A percentile compares a stretch with the other conserved stretches of the same genome.
phyloP scores from a whole-genome alignment of 2,113 vertebrate genomes.

The Pseudorectes ferrugineus region DNA sequence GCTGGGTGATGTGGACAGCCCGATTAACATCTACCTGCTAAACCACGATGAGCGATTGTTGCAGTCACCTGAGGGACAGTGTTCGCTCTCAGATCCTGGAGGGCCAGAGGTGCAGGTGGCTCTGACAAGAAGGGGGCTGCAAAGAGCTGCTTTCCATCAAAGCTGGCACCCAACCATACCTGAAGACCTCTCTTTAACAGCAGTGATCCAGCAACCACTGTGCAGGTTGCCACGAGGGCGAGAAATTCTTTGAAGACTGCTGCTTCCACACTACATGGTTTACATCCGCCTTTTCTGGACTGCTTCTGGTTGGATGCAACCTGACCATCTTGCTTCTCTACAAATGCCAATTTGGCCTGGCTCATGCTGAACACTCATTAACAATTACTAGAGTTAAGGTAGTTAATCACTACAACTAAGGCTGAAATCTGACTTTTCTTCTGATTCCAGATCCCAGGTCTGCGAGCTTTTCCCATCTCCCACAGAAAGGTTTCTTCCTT shows the following conservation, averaged over 20 bases:
- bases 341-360: background rate
- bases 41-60: background rate
- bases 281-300: background rate
- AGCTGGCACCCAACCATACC: background rate
- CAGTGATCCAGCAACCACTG: background rate
- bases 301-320: background rate
- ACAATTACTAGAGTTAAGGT: conserved; percentile 4
- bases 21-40: background rate
- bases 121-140: background rate
- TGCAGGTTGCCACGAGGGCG: background rate
- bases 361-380: background rate
- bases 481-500: background rate
- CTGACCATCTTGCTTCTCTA: background rate
- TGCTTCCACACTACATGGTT: background rate
- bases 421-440: conserved; percentile 23
- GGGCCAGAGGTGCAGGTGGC: background rate
- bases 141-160: background rate
- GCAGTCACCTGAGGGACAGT: background rate
- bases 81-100: background rate
- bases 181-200: background rate
- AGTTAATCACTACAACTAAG: conserved; percentile 23
- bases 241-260: background rate
- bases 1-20: background rate
- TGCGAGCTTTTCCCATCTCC: background rate
- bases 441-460: background rate